A percentile compares a stretch with the other conserved stretches of the same genome.
These are phyloP conservation scores for Zaprionus inermis DNA, from an alignment of 1,140 invertebrate genomes.

Conservation along the genomic window DNA sequence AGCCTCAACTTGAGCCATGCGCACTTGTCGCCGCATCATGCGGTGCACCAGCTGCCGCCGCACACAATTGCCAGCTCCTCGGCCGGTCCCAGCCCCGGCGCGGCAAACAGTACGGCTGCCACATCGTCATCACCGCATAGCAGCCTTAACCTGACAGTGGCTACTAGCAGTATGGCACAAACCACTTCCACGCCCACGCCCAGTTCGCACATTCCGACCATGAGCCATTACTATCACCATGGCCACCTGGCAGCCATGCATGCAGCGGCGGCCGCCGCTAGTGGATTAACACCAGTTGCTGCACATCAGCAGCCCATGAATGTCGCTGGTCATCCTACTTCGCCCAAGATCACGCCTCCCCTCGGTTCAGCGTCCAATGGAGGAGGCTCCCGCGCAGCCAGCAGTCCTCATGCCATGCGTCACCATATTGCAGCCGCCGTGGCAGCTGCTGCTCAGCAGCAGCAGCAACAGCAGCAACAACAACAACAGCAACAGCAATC, in stretches of 20 bases:
- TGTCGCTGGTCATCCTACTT: constrained; percentile 55
- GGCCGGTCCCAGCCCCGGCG: constrained; percentile 56
- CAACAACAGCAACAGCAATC: constrained; percentile 25
- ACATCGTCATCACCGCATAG: constrained; percentile 69
- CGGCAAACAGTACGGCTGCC: constrained; percentile 43
- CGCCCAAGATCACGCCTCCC: constrained; percentile 72
- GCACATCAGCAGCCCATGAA: constrained; percentile 71
- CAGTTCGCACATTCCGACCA: constrained; percentile 76
- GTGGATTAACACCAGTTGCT: constrained; percentile 65
- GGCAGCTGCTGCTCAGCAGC: constrained; percentile 54
- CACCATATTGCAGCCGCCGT: constrained; percentile 71
- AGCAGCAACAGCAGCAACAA: constrained; percentile 30
- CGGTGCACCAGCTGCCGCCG: constrained; percentile 71
- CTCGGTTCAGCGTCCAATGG: constrained; percentile 52
- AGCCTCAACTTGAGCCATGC: constrained; percentile 78
- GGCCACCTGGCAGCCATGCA: constrained; percentile 77
- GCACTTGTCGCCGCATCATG: constrained; percentile 81
- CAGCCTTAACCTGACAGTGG: constrained; percentile 68
- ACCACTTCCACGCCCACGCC: constrained; percentile 70
- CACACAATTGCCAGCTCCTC: constrained; percentile 58
- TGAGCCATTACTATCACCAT: constrained; percentile 77
- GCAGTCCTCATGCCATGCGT: constrained; percentile 77
- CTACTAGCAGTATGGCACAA: constrained; percentile 51
- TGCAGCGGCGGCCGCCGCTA: constrained; percentile 64
- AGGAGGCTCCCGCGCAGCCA: constrained; percentile 56